Conservation (phyloP, 2,113 vertebrate genomes). For the Boleophthalmus pectinirostris region DNA sequence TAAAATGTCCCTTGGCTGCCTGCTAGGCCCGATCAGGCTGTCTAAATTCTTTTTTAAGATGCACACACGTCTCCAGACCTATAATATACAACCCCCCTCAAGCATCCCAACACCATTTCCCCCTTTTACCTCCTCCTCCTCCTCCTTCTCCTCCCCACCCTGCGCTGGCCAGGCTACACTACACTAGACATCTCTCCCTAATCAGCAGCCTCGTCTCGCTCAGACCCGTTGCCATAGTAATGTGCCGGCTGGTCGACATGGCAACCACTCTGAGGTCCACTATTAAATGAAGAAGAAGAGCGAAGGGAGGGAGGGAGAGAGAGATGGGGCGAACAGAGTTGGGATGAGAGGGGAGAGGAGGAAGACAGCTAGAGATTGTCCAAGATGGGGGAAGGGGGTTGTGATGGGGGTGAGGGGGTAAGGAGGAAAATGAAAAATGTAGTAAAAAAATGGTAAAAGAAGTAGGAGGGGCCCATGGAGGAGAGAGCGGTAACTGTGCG, state of each 20-base stretch:
- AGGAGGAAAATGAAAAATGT: constrained; percentile 48
- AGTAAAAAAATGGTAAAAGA: constrained; percentile 42
- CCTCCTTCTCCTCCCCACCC: constrained; percentile 55
- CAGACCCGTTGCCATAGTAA: constrained; percentile 98
- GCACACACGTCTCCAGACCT: constrained; percentile 52
- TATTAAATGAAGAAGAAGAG: constrained; percentile 94
- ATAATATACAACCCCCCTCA: constrained; percentile 62
- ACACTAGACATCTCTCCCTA: constrained; percentile 82
- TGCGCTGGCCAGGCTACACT: constrained; percentile 78
- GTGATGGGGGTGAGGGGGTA: constrained; percentile 1
- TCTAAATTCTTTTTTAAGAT: constrained; percentile 35
- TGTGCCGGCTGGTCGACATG: constrained; percentile 98
- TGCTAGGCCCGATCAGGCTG: constrained; percentile 40
- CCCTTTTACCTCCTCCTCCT: constrained; percentile 61
- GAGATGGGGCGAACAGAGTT: constrained; percentile 55
- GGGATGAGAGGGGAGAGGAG: constrained; percentile 49
- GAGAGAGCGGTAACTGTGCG: constrained; percentile 29
- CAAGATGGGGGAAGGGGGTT: constrained; percentile 63
- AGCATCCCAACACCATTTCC: constrained; percentile 63
- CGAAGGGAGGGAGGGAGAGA: constrained; percentile 63
- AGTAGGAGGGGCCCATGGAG: constrained; percentile 40
- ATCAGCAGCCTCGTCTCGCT: constrained; percentile 90
- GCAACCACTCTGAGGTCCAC: constrained; percentile 99
- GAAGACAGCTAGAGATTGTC: constrained; percentile 60
- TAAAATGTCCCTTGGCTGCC: constrained; percentile 45